Evolutionary conservation across 2,797 vertebrate species (phyloP).

Genomic region (Margarornis squamiger): DNA sequence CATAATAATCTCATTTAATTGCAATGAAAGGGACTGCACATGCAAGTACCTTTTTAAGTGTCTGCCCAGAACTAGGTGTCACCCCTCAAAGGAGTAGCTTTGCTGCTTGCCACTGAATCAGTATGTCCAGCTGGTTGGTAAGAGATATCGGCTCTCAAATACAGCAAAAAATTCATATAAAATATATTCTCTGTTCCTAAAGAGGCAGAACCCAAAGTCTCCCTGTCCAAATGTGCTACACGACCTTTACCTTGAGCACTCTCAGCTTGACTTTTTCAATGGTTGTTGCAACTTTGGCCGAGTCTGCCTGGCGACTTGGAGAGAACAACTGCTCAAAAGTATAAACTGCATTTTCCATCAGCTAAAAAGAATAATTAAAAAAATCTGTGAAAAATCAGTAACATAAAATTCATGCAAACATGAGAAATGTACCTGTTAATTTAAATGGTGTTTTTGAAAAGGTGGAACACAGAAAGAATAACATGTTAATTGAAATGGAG

Average conservation of each 20-base stretch:
- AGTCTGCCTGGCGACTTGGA: conserved; percentile 77
- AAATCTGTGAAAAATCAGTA: not conserved
- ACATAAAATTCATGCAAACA: not conserved
- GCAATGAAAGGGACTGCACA: not conserved
- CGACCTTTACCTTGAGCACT: conserved; percentile 86
- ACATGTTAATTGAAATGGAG: not conserved
- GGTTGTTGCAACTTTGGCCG: conserved; percentile 60
- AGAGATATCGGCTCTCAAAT: not conserved
- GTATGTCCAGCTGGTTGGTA: not conserved
- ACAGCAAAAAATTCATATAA: not conserved
- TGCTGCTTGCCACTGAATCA: not conserved
- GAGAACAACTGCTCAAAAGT: conserved; percentile 84
- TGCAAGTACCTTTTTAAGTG: not conserved
- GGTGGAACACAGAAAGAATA: not conserved
- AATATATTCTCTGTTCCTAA: not conserved
- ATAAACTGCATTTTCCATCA: conserved; percentile 85
- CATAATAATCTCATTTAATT: not conserved
- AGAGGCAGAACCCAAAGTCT: not conserved
- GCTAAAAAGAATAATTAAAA: conserved; percentile 69
- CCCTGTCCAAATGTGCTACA: not conserved
- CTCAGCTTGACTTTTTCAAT: conserved; percentile 87
- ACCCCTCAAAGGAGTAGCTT: not conserved
- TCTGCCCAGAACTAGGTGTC: not conserved
- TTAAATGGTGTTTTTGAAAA: not conserved
- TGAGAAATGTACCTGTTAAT: not conserved